A percentile compares a stretch with the other conserved stretches of the same genome.
These are phyloP conservation scores for Montipora foliosa DNA, from an alignment of 64 coral and sea anemone species.

Conservation along the genomic window DNA sequence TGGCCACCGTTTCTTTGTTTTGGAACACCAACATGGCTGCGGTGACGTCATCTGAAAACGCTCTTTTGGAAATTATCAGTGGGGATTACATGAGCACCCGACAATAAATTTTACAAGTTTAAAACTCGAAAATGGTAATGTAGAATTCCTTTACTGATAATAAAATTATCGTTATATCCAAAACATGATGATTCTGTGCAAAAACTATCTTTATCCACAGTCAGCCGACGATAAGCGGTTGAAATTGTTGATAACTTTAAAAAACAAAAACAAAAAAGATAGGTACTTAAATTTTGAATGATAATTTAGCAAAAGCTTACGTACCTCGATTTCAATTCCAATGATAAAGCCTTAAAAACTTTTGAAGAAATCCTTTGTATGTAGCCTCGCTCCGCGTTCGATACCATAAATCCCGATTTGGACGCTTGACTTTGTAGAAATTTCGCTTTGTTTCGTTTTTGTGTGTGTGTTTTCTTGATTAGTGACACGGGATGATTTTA, in stretches of 20 bases:
- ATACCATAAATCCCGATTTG: background rate
- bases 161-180: too few species aligned
- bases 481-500: background rate
- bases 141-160: too few species aligned
- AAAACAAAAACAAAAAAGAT: background rate
- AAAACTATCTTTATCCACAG: too few species aligned
- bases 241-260: background rate
- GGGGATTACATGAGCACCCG: too few species aligned
- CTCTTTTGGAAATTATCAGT: too few species aligned
- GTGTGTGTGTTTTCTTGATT: background rate
- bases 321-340: conserved; percentile 33
- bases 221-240: background rate
- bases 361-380: background rate
- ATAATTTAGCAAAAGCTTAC: conserved; percentile 8
- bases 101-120: too few species aligned
- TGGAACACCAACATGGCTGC: too few species aligned
- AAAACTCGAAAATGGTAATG: too few species aligned
- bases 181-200: too few species aligned
- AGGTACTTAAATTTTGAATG: background rate
- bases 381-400: background rate
- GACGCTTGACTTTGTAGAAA: background rate
- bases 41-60: too few species aligned
- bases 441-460: background rate
- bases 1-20: too few species aligned
- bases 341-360: conserved; percentile 7